Percentiles rank a stretch among this genome's conserved stretches.
These are phyloP conservation scores for Odontocerum albicorne DNA, from an alignment of 2,888 invertebrate species.

Conservation along the genomic window DNA sequence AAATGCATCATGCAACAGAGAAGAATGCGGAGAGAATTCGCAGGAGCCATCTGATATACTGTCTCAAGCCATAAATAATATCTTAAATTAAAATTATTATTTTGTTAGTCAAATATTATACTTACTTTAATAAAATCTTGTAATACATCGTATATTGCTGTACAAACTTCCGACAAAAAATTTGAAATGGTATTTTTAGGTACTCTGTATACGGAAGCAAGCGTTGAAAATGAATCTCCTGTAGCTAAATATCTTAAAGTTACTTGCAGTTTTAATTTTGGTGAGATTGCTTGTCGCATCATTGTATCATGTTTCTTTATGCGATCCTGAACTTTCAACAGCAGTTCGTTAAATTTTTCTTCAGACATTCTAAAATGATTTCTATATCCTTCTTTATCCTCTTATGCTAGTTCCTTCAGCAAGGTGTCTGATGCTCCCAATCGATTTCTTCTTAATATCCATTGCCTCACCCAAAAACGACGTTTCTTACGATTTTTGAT, in stretches of 20 bases:
- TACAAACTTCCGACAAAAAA: not conserved
- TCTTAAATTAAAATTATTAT: no score
- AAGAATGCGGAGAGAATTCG: no score
- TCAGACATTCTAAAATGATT: slow-evolving; percentile 1
- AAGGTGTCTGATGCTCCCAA: no score
- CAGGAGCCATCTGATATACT: no score
- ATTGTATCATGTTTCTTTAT: slow-evolving; percentile 21
- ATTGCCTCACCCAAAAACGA: no score
- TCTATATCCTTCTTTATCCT: no score
- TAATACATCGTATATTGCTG: slow-evolving; percentile 4
- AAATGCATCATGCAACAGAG: no score
- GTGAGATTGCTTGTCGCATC: slow-evolving; percentile 26
- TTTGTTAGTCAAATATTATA: no score
- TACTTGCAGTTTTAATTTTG: slow-evolving; percentile 25
- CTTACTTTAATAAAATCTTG: slow-evolving; percentile 1
- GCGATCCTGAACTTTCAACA: not conserved
- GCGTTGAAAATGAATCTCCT: slow-evolving; percentile 28
- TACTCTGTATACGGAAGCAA: not conserved
- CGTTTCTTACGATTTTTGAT: no score
- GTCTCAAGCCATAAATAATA: no score
- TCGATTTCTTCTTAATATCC: no score
- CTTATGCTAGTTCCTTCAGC: no score
- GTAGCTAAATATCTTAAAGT: slow-evolving; percentile 25
- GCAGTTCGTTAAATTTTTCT: not conserved
- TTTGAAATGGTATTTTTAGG: not conserved